Conservation (phyloP, 1,140 invertebrate species). For the Microplitis demolitor region DNA sequence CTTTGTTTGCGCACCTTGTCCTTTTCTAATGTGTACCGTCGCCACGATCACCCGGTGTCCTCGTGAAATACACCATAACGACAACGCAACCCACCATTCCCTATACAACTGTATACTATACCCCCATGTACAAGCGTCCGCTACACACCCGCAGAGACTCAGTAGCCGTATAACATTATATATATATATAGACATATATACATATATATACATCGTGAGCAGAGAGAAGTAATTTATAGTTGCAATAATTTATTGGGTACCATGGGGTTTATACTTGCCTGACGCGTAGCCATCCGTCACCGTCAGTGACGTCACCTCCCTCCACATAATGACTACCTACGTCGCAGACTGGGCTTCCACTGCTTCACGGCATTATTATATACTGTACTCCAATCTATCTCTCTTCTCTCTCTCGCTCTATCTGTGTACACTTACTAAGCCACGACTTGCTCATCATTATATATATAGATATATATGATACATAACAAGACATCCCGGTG, state of each 20-base stretch:
- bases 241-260: slow-evolving; percentile 64
- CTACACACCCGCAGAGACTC: slow-evolving; percentile 49
- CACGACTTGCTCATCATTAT: not conserved
- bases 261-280: slow-evolving; percentile 63
- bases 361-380: slow-evolving; percentile 24
- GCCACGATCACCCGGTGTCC: not conserved
- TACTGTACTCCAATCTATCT: slow-evolving; percentile 13
- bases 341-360: slow-evolving; percentile 32
- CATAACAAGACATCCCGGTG: no score
- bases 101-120: not conserved
- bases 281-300: slow-evolving; percentile 63
- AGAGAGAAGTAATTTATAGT: slow-evolving; percentile 64
- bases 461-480: not conserved
- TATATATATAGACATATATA: slow-evolving; percentile 37
- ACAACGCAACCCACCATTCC: not conserved
- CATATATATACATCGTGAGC: slow-evolving; percentile 56
- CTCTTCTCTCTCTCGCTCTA: slow-evolving; percentile 5
- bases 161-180: slow-evolving; percentile 48
- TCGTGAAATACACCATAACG: slow-evolving; percentile 15
- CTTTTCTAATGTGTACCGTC: slow-evolving; percentile 29
- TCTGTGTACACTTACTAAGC: not conserved
- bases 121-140: slow-evolving; percentile 34
- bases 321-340: slow-evolving; percentile 60
- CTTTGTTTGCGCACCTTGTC: slow-evolving; percentile 44
- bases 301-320: slow-evolving; percentile 62